A percentile compares a stretch with the other conserved stretches of the same genome.
Conservation (phyloP, 2,113 vertebrate genomes). For the Holacanthus passer region DNA sequence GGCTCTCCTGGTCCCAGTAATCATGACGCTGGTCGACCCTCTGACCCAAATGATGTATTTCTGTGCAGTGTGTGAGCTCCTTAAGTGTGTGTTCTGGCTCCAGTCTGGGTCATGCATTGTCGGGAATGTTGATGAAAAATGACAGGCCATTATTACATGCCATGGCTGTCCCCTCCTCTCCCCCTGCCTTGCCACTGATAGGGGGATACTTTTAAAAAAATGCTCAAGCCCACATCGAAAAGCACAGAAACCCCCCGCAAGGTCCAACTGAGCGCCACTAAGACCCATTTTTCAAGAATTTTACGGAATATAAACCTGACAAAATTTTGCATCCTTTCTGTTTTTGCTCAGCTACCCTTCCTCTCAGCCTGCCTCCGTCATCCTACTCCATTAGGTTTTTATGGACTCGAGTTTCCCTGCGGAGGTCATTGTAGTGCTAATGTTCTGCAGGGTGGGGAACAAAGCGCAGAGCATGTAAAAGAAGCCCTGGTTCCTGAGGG, state of each 20-base stretch:
- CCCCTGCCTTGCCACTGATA: slow-evolving; percentile 48
- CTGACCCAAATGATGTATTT: slow-evolving; percentile 75
- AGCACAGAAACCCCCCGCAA: not conserved
- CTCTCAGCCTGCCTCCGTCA: slow-evolving; percentile 32
- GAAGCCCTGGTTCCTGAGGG: slow-evolving; percentile 73
- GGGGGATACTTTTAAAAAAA: slow-evolving; percentile 47
- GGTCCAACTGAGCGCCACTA: not conserved
- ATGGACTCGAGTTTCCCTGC: slow-evolving; percentile 69
- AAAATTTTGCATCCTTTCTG: slow-evolving; percentile 15
- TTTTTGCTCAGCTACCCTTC: slow-evolving; percentile 30
- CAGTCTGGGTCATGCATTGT: slow-evolving; percentile 78
- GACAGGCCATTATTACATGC: slow-evolving; percentile 78
- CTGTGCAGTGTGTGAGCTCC: slow-evolving; percentile 64
- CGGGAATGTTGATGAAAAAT: slow-evolving; percentile 82
- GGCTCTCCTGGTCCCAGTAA: slow-evolving; percentile 54
- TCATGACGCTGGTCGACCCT: slow-evolving; percentile 65
- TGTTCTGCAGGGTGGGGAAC: slow-evolving; percentile 70
- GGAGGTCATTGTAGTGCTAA: slow-evolving; percentile 76
- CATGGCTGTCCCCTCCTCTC: slow-evolving; percentile 50
- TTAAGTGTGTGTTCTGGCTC: slow-evolving; percentile 75
- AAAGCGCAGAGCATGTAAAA: slow-evolving; percentile 72
- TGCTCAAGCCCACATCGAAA: slow-evolving; percentile 7
- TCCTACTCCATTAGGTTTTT: slow-evolving; percentile 64
- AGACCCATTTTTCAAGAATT: slow-evolving; percentile 24
- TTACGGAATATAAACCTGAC: slow-evolving; percentile 16